phyloP scores from a whole-genome alignment of 64 coral and sea anemone genomes.

The Anthopleura sola region DNA sequence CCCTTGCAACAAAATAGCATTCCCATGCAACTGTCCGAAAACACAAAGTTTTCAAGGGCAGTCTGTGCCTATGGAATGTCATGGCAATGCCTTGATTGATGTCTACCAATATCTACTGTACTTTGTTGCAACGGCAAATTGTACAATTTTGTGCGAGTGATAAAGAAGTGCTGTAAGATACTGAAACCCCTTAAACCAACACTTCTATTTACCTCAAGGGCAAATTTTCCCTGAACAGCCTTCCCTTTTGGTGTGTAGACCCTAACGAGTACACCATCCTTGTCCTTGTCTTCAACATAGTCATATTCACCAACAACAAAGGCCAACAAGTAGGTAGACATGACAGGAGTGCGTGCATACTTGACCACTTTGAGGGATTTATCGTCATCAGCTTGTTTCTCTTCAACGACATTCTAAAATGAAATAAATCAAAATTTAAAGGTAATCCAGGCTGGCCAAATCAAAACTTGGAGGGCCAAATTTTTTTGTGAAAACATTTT shows the following conservation, averaged over 20 bases:
- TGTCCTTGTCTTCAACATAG: slow-evolving; percentile 88
- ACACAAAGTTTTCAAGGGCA: no score
- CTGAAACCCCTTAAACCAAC: background rate
- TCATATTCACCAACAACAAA: slow-evolving; percentile 99
- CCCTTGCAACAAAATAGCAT: no score
- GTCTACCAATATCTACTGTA: no score
- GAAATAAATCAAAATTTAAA: background rate
- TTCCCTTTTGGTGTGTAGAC: slow-evolving; percentile 96
- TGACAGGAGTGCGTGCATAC: slow-evolving; percentile 83
- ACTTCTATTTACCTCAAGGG: slow-evolving; percentile 66
- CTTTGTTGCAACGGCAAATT: no score
- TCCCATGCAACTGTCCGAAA: no score
- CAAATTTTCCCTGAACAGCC: slow-evolving; percentile 87
- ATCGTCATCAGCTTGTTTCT: slow-evolving; percentile 56
- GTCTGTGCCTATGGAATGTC: no score
- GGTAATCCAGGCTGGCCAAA: no score
- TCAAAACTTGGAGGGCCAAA: no score
- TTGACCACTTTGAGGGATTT: slow-evolving; percentile 68
- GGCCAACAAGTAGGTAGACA: slow-evolving; percentile 95
- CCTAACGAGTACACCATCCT: slow-evolving; percentile 70
- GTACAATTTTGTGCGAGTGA: no score
- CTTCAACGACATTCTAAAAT: slow-evolving; percentile 84
- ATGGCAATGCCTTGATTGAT: no score
- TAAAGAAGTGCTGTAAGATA: no score
- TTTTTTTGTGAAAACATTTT: no score